Evolutionary conservation across 2,113 vertebrate genomes (phyloP).

Genomic region (Thalassoma bifasciatum): DNA sequence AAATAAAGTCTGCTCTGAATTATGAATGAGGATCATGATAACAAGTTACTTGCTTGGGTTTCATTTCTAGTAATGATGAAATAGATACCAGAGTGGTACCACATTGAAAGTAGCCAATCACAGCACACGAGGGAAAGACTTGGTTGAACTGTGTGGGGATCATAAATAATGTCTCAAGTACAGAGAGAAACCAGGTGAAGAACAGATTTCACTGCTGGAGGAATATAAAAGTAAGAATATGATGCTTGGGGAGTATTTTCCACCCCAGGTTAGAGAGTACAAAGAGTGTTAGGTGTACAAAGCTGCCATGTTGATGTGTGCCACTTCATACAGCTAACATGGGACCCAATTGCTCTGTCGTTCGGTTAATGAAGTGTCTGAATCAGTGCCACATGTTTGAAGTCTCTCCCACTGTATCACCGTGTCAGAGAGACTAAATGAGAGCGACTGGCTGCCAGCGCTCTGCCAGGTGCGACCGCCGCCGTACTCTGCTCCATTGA

Average conservation of each 20-base stretch:
- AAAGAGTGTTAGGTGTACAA: too few relatives aligned
- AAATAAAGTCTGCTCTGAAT: neutral
- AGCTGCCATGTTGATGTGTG: neutral
- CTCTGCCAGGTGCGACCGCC: slow-evolving; percentile 2
- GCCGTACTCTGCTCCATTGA: slow-evolving; percentile 14
- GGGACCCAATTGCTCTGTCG: neutral
- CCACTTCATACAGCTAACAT: neutral
- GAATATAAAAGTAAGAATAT: neutral
- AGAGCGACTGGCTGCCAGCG: slow-evolving; percentile 19
- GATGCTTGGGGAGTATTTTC: neutral
- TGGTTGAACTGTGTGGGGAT: neutral
- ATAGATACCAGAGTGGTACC: neutral
- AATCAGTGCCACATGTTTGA: neutral
- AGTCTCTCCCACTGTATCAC: neutral
- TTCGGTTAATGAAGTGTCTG: neutral
- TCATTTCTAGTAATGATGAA: neutral
- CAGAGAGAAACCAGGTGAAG: neutral
- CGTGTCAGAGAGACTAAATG: neutral
- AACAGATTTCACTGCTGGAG: neutral
- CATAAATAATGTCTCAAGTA: neutral
- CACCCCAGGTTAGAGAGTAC: neutral
- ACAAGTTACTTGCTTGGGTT: neutral
- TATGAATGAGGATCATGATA: neutral
- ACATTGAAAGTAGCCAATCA: neutral
- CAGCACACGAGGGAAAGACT: neutral